Percentiles rank a stretch among this genome's conserved stretches.
phyloP scores from a whole-genome alignment of 2,113 vertebrate genomes.

The Caranx melampygus region DNA sequence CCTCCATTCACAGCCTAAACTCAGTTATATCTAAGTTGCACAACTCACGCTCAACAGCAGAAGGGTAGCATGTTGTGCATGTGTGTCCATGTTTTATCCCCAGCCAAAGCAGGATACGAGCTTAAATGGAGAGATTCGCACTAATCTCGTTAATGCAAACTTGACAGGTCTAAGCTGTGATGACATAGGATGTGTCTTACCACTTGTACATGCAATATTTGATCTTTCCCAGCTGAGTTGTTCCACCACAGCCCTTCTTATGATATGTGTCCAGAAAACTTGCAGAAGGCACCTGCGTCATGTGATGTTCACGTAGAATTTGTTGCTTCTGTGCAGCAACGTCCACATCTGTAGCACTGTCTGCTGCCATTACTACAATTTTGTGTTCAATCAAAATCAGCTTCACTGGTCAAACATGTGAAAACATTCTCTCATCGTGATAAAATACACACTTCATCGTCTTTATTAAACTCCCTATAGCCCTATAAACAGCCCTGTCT shows the following conservation, averaged over 20 bases:
- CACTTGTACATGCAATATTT: constrained; percentile 39
- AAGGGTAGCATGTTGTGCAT: constrained; percentile 11
- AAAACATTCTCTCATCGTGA: too few species aligned
- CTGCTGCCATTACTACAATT: too few species aligned
- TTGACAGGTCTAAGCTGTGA: constrained; percentile 63
- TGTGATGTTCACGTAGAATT: background rate
- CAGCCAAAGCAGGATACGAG: constrained; percentile 13
- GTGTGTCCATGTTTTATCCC: constrained; percentile 24
- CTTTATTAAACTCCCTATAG: too few species aligned
- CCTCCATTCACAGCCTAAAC: constrained; percentile 34
- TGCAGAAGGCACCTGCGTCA: constrained; percentile 6
- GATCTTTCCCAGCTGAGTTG: constrained; percentile 27
- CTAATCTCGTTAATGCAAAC: constrained; percentile 62
- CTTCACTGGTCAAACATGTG: too few species aligned
- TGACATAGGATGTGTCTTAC: constrained; percentile 44
- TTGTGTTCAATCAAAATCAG: too few species aligned
- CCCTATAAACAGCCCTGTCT: too few species aligned
- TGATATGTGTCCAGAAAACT: background rate
- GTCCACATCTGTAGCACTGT: too few species aligned
- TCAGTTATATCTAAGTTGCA: constrained; percentile 37
- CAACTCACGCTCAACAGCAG: constrained; percentile 26
- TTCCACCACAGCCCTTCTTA: constrained; percentile 7
- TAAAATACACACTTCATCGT: too few species aligned
- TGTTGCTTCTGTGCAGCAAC: too few species aligned
- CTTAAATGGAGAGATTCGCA: constrained; percentile 39